These are phyloP conservation scores for Ictalurus furcatus DNA, from an alignment of 2,113 vertebrate genomes.

Conservation along the genomic window DNA sequence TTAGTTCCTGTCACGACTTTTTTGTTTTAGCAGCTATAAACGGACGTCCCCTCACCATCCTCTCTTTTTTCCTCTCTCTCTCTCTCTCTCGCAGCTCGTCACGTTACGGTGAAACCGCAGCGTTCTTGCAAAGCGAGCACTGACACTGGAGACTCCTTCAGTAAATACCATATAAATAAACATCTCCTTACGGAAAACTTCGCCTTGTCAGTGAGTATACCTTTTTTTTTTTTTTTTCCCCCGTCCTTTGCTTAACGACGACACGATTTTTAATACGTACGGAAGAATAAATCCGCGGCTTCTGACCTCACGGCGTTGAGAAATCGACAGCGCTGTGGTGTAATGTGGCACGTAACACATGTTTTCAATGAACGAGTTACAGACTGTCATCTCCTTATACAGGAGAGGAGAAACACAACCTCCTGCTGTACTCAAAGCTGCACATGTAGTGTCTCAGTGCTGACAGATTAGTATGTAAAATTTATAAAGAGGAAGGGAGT, in stretches of 20 bases:
- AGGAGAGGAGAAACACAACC: conserved; percentile 29
- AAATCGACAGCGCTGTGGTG: neutral
- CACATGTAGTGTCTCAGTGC: conserved; percentile 19
- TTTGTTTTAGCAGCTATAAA: conserved; percentile 26
- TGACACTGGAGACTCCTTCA: conserved; percentile 1
- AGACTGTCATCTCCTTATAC: conserved; percentile 20
- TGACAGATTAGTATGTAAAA: conserved; percentile 42
- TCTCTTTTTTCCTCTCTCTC: neutral
- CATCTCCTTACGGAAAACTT: neutral
- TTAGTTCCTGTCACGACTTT: conserved; percentile 23
- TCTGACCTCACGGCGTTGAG: neutral
- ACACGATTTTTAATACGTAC: neutral
- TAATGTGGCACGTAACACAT: conserved; percentile 4
- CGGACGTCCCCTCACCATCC: conserved; percentile 20
- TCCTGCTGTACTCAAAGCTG: conserved; percentile 18
- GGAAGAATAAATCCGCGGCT: too few species aligned
- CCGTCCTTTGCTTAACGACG: neutral
- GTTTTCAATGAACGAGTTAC: conserved; percentile 28
- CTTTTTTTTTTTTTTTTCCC: neutral
- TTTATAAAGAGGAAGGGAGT: conserved; percentile 30
- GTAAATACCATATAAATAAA: neutral
- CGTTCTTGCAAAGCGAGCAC: neutral
- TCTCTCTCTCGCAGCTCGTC: conserved; percentile 24
- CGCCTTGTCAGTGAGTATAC: neutral
- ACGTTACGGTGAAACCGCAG: neutral